phyloP scores from a whole-genome alignment of 2,888 invertebrate genomes.

The Phania funesta region DNA sequence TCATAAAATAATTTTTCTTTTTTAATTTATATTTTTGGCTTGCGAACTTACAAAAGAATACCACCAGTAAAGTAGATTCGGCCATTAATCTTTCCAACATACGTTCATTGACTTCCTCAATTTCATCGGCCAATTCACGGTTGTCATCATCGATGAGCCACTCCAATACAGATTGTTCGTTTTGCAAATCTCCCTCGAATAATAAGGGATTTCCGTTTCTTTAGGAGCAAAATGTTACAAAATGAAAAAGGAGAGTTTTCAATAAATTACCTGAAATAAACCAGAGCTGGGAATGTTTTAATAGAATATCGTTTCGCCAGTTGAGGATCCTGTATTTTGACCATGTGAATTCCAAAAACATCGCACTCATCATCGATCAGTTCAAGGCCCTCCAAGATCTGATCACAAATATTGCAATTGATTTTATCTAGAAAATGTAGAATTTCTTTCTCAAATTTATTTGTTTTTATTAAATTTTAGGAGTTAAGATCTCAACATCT shows the following conservation, averaged over 20 bases:
- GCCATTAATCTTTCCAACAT: conserved; percentile 92
- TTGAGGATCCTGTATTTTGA: conserved; percentile 94
- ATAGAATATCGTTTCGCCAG: conserved; percentile 95
- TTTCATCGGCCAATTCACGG: conserved; percentile 95
- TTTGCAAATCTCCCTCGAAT: conserved; percentile 95
- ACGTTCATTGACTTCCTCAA: conserved; percentile 93
- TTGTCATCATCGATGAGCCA: conserved; percentile 97
- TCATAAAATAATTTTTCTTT: no score
- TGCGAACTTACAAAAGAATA: conserved; percentile 90
- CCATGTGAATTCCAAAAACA: conserved; percentile 95
- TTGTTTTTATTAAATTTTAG: background rate
- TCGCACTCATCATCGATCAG: conserved; percentile 95
- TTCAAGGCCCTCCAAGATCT: conserved; percentile 92
- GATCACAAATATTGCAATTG: conserved; percentile 95
- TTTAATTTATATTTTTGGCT: background rate
- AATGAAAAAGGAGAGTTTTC: background rate
- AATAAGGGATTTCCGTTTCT: conserved; percentile 93
- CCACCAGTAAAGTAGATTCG: conserved; percentile 92
- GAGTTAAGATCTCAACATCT: background rate
- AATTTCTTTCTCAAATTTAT: background rate
- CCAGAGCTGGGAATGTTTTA: conserved; percentile 95
- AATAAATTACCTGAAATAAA: conserved; percentile 89
- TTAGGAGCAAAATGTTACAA: conserved; percentile 47
- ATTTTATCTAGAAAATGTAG: conserved; percentile 85
- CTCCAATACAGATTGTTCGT: conserved; percentile 94